A percentile compares a stretch with the other conserved stretches of the same genome.
phyloP scores from a whole-genome alignment of 2,888 invertebrate genomes.

The Dyspetes luteomarginatus region DNA sequence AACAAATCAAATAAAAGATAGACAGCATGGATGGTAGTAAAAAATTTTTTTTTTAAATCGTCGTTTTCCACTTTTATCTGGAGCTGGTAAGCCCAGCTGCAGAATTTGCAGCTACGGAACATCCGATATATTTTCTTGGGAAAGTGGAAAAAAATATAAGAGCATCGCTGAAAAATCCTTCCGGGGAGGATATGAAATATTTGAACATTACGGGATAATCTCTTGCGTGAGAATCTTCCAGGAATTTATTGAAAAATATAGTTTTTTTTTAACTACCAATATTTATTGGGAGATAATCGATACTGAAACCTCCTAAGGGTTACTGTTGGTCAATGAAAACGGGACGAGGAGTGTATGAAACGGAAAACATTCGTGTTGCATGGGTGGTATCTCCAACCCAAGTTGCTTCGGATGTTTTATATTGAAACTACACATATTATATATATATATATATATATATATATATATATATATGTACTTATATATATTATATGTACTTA shows the following conservation, averaged over 20 bases:
- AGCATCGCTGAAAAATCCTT: neutral
- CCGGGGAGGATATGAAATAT: constrained; percentile 14
- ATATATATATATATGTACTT: neutral
- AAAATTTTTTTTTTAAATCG: too few species aligned
- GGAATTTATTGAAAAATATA: neutral
- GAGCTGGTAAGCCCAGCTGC: neutral
- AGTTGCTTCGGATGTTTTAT: too few species aligned
- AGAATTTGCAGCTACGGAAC: neutral
- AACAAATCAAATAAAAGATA: neutral
- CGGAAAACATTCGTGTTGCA: neutral
- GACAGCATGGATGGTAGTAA: too few species aligned
- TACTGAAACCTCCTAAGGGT: neutral
- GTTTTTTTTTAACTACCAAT: neutral
- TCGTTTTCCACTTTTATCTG: neutral
- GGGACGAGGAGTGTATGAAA: constrained; percentile 2
- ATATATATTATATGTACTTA: neutral
- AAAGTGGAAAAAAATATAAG: neutral
- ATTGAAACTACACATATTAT: neutral
- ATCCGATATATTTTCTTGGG: constrained; percentile 7
- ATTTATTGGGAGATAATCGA: constrained; percentile 14
- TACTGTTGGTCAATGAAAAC: neutral
- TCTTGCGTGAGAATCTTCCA: neutral
- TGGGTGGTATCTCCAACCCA: neutral
- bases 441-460: neutral
- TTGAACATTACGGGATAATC: neutral